Base-by-base conservation (phyloP, 1,140 invertebrate genomes). In the Micrasema longulum region DNA sequence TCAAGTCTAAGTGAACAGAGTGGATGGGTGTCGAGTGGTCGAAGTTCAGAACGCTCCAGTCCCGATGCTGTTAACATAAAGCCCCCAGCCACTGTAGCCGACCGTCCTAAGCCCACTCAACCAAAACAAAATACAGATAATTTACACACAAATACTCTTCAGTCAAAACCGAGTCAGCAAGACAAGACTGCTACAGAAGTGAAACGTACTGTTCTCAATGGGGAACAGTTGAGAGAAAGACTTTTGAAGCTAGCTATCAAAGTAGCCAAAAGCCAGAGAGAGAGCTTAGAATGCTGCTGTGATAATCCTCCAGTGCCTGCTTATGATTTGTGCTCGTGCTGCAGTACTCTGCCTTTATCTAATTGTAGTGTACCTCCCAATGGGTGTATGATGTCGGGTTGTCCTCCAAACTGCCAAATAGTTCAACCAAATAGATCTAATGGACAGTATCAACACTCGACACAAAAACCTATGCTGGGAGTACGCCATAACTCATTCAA, bases 1-100 rank as follows among this genome's bases (percentile, higher is more conserved):
- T 91, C 90, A 2, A 92, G 91, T 64, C 82, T 91, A 22, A 92
- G 90, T 74, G 91, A 92, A 80, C 90, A 91, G 80, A 92, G 91
- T 74, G 91, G 91, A 0, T 92, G 91, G 91, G 90, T 92, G 1
- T 91, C 91, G 52, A 92, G 91, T 81, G 88, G 81, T 76, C 87
- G 84, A 72, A 91, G 84, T 80, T 90, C 85, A 41, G 87, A 80
- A 36, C 86, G 83, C 62, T 88, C 85, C 47, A 84, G 86, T 57
- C 87, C 88, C 2, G 87, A 89, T 74, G 86, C 57, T 6, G 38
- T 26, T n/a, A 66, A 36, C 11, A 14, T 47, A 16, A 63, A 66
- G 50, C 18, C 57, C 35, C 45, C 57, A 7, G 22, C 11, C 11
- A n/a, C 26, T 7, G 12, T 7, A 38, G 14, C 16, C n/a, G 35